Conservation (phyloP, 2,888 invertebrate species). For the Frankliniella fusca region DNA sequence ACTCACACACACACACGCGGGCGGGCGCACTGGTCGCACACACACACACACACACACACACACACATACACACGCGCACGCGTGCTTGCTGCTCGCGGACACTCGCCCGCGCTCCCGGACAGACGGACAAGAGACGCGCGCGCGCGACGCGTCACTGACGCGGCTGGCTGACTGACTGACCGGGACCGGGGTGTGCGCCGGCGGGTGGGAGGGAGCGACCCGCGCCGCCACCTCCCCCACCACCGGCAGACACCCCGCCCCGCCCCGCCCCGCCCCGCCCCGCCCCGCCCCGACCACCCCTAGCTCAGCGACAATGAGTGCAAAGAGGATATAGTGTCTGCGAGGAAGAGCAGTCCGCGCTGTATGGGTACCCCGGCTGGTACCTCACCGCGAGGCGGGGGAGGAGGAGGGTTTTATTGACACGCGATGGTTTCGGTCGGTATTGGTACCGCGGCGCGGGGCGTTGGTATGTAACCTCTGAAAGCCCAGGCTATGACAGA, state of each 20-base stretch:
- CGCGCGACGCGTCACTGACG: neutral
- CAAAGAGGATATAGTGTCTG: neutral
- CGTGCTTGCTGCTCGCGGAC: neutral
- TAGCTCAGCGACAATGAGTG: neutral
- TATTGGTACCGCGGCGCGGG: neutral
- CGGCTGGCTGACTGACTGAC: neutral
- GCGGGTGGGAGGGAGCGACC: neutral
- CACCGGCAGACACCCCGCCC: neutral
- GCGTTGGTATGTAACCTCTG: neutral
- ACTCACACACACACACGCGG: neutral
- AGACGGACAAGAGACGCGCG: too few relatives aligned
- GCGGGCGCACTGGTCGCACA: neutral
- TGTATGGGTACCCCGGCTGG: neutral
- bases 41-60: neutral
- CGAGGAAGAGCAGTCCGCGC: too few relatives aligned
- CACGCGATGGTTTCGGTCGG: neutral
- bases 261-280: neutral
- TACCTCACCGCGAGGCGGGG: neutral
- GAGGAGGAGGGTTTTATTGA: neutral
- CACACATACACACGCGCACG: neutral
- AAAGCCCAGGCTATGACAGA: neutral
- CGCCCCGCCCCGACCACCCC: too few relatives aligned
- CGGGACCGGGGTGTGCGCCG: neutral
- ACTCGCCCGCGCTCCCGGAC: neutral
- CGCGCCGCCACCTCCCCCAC: neutral